Percentiles rank a stretch among this genome's conserved stretches.
phyloP scores from a whole-genome alignment of 2,888 invertebrate species.

The Myopa tessellatipennis region DNA sequence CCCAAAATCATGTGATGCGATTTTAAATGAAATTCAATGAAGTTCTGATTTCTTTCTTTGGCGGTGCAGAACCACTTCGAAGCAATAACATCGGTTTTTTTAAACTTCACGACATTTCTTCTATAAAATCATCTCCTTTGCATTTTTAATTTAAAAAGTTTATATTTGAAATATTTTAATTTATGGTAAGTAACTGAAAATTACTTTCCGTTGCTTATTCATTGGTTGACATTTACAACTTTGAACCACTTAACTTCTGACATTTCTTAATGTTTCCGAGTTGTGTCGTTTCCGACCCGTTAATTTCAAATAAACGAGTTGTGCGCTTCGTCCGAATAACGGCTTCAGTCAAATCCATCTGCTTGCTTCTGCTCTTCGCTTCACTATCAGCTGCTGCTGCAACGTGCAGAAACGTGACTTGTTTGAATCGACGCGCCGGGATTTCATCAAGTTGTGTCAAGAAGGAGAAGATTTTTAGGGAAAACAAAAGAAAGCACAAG shows the following conservation, averaged over 20 bases:
- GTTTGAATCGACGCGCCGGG: background rate
- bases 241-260: slow-evolving; percentile 6
- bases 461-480: background rate
- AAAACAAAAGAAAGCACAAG: background rate
- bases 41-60: no score
- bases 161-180: no score
- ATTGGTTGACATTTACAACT: background rate
- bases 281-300: background rate
- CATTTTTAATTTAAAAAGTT: no score
- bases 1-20: no score
- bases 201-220: background rate
- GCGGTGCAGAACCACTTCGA: no score
- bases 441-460: background rate
- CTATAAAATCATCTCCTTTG: no score
- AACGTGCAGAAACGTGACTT: slow-evolving; percentile 12
- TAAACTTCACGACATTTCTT: no score
- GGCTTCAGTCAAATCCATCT: background rate
- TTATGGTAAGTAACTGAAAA: no score
- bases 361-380: background rate
- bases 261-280: background rate
- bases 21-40: no score
- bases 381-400: background rate
- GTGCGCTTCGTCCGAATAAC: background rate
- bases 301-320: background rate
- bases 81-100: no score